Evolutionary conservation across 2,113 vertebrate genomes (phyloP).

Genomic region (Hippocampus comes): DNA sequence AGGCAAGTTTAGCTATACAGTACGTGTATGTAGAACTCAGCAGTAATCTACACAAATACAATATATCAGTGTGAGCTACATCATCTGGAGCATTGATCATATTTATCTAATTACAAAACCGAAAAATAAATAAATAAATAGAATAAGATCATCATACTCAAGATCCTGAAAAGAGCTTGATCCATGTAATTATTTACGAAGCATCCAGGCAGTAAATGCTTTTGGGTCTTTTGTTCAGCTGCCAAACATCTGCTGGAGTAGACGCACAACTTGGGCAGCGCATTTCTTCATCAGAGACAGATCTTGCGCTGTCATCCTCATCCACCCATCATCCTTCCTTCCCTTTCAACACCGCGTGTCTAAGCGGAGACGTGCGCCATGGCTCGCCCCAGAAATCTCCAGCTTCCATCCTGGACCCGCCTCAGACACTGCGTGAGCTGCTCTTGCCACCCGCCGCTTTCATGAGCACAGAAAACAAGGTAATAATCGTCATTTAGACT

Average conservation of each 20-base stretch:
- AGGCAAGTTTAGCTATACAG: not conserved
- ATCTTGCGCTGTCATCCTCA: not conserved
- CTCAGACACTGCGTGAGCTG: conserved; percentile 36
- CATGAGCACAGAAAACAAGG: conserved; percentile 31
- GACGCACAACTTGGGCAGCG: conserved; percentile 1
- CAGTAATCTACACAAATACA: not conserved
- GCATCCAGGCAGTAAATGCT: not conserved
- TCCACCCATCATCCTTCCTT: conserved; percentile 5
- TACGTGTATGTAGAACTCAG: not conserved
- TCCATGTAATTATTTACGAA: not conserved
- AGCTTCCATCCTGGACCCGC: not conserved
- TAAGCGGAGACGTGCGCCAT: not conserved
- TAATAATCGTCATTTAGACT: conserved; percentile 24
- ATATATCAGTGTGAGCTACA: no score
- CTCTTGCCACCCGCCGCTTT: conserved; percentile 75
- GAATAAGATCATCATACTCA: no score
- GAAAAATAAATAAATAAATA: no score
- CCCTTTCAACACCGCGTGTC: conserved; percentile 2
- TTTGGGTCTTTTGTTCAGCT: not conserved
- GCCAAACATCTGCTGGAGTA: conserved; percentile 1
- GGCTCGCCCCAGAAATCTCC: conserved; percentile 1
- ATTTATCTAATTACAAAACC: no score
- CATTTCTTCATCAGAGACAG: conserved; percentile 5
- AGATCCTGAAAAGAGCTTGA: not conserved
- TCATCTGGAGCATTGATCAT: no score